Conservation (phyloP, 2,113 vertebrate genomes). For the Otolemur garnettii region DNA sequence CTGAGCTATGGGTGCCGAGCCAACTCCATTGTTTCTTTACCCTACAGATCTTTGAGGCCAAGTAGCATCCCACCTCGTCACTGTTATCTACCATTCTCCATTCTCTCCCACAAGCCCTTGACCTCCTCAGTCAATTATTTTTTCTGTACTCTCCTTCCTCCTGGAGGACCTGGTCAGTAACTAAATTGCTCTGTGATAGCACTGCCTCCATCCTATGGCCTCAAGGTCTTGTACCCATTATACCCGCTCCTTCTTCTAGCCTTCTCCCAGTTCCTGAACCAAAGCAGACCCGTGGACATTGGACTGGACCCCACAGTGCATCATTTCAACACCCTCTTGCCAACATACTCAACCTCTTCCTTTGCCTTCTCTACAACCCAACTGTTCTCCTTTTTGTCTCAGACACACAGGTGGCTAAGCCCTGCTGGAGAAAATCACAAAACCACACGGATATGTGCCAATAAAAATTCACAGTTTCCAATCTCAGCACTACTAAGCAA, state of each 20-base stretch:
- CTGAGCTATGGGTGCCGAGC: too few species aligned
- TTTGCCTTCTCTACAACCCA: conserved; percentile 11
- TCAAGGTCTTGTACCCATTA: not conserved
- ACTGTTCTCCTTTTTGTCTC: conserved; percentile 33
- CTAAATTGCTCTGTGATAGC: not conserved
- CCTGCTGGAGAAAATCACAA: conserved; percentile 71
- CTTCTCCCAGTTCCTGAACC: not conserved
- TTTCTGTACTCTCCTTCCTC: not conserved
- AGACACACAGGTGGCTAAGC: conserved; percentile 45
- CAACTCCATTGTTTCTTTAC: not conserved
- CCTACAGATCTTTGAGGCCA: not conserved
- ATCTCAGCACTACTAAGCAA: conserved; percentile 63
- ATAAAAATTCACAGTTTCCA: conserved; percentile 68
- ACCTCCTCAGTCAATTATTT: not conserved
- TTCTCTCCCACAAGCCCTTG: not conserved
- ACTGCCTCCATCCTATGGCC: not conserved
- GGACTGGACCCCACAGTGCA: not conserved
- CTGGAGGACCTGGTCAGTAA: not conserved
- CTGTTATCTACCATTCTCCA: not conserved
- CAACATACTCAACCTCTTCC: not conserved
- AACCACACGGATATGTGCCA: conserved; percentile 60
- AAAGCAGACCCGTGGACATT: not conserved
- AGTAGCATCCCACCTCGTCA: not conserved
- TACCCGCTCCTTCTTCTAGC: not conserved
- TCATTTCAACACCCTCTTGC: conserved; percentile 13